Evolutionary conservation across 2,113 vertebrate species (phyloP).

Genomic region (Callopanchax toddi): DNA sequence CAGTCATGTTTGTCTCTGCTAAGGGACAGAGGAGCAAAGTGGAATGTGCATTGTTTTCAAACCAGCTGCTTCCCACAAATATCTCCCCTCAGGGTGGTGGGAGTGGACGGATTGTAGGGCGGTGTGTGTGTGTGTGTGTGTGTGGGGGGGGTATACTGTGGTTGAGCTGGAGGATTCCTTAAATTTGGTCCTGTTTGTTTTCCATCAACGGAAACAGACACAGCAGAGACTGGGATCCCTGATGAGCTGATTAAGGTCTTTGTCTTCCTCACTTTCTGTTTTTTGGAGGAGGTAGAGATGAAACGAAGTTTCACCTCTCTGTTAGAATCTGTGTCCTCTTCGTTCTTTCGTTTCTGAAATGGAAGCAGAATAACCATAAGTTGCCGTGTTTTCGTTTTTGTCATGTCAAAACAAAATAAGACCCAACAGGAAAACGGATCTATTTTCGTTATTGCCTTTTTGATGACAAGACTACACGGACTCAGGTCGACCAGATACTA

Average conservation of each 20-base stretch:
- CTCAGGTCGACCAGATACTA: no score
- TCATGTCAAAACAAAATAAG: no score
- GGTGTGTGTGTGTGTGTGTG: constrained; percentile 9
- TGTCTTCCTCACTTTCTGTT: not conserved
- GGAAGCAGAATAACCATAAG: no score
- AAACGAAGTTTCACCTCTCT: not conserved
- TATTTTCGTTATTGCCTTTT: no score
- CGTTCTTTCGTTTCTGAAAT: no score
- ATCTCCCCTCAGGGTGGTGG: constrained; percentile 59
- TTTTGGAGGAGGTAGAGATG: no score
- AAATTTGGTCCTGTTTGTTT: constrained; percentile 40
- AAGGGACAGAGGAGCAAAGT: constrained; percentile 31
- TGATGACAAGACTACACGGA: no score
- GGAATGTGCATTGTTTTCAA: constrained; percentile 74
- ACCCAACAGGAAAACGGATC: no score
- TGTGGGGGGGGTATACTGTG: constrained; percentile 6
- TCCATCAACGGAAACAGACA: constrained; percentile 30
- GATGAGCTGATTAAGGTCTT: constrained; percentile 8
- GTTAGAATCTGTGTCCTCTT: no score
- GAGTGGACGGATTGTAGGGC: constrained; percentile 25
- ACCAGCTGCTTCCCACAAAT: constrained; percentile 65
- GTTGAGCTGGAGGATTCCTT: not conserved
- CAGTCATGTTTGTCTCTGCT: constrained; percentile 62
- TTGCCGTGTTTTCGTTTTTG: no score
- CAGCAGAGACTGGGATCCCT: constrained; percentile 14